Evolutionary conservation across 2,797 vertebrate genomes (phyloP).

Genomic region (Typhlichthys subterraneus): DNA sequence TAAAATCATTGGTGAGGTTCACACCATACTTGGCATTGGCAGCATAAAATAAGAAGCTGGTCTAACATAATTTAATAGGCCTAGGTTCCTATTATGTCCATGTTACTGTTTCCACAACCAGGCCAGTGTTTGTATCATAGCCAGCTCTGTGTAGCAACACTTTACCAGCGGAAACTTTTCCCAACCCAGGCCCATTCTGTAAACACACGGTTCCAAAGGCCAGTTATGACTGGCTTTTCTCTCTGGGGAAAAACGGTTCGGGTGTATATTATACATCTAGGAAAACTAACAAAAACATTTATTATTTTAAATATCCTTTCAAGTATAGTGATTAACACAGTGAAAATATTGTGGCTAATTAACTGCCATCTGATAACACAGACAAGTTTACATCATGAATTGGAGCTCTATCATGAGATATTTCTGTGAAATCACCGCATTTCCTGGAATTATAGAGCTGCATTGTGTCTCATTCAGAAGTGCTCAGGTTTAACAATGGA

Average conservation of each 20-base stretch:
- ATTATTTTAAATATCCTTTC: slow-evolving; percentile 28
- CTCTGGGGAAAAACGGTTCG: too few relatives aligned
- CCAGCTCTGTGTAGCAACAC: slow-evolving; percentile 54
- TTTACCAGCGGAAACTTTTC: slow-evolving; percentile 68
- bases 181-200: slow-evolving; percentile 52
- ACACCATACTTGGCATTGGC: slow-evolving; percentile 21
- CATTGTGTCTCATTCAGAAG: slow-evolving; percentile 10
- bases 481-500: slow-evolving; percentile 16
- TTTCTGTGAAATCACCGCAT: slow-evolving; percentile 37
- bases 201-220: slow-evolving; percentile 56
- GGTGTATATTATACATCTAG: too few relatives aligned
- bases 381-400: slow-evolving; percentile 44
- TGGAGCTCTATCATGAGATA: slow-evolving; percentile 29
- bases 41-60: not conserved
- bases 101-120: slow-evolving; percentile 52
- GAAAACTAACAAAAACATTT: too few relatives aligned
- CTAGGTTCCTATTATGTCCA: not conserved
- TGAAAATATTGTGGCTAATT: slow-evolving; percentile 33
- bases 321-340: not conserved
- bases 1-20: too few relatives aligned
- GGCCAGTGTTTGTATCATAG: slow-evolving; percentile 45
- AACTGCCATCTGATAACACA: slow-evolving; percentile 22
- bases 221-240: slow-evolving; percentile 12
- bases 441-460: slow-evolving; percentile 28
- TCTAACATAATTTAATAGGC: too few relatives aligned